Percentiles rank a stretch among this genome's conserved stretches.
phyloP scores from a whole-genome alignment of 2,888 invertebrate genomes.

The Hyppa rectilinea region DNA sequence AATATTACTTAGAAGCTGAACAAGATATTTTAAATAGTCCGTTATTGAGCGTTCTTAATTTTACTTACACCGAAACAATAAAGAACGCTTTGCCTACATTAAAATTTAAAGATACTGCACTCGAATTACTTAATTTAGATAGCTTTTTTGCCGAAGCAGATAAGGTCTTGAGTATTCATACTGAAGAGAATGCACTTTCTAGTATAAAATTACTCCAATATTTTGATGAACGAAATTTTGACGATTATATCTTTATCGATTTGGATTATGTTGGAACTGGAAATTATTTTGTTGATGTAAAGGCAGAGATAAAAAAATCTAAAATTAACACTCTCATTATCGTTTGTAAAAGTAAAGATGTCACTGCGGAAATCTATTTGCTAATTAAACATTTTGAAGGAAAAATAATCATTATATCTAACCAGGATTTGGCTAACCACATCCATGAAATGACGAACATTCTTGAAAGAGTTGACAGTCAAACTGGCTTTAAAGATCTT shows the following conservation, averaged over 20 bases:
- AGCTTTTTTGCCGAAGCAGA: slow-evolving; percentile 20
- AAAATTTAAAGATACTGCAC: slow-evolving; percentile 29
- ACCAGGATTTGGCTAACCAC: slow-evolving; percentile 1
- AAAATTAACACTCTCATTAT: slow-evolving; percentile 18
- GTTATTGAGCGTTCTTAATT: slow-evolving; percentile 39
- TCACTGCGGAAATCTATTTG: slow-evolving; percentile 7
- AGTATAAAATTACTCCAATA: slow-evolving; percentile 51
- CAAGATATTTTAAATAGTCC: slow-evolving; percentile 35
- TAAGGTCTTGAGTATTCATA: slow-evolving; percentile 24
- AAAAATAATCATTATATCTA: slow-evolving; percentile 37
- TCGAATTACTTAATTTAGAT: slow-evolving; percentile 22
- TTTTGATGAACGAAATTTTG: slow-evolving; percentile 24
- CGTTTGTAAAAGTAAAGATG: slow-evolving; percentile 13
- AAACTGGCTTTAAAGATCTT: slow-evolving; percentile 32
- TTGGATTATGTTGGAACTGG: slow-evolving; percentile 30
- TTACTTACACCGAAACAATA: slow-evolving; percentile 22
- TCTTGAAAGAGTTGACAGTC: slow-evolving; percentile 17
- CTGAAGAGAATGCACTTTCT: slow-evolving; percentile 42
- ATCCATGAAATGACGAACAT: background rate
- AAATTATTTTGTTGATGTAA: slow-evolving; percentile 41
- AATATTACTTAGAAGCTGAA: slow-evolving; percentile 41
- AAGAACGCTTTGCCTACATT: slow-evolving; percentile 9
- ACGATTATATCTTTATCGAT: slow-evolving; percentile 40
- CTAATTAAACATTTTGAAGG: slow-evolving; percentile 33
- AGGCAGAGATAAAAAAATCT: slow-evolving; percentile 26